Evolutionary conservation across 2,797 vertebrate species (phyloP).

Genomic region (Pelobates cultripes): DNA sequence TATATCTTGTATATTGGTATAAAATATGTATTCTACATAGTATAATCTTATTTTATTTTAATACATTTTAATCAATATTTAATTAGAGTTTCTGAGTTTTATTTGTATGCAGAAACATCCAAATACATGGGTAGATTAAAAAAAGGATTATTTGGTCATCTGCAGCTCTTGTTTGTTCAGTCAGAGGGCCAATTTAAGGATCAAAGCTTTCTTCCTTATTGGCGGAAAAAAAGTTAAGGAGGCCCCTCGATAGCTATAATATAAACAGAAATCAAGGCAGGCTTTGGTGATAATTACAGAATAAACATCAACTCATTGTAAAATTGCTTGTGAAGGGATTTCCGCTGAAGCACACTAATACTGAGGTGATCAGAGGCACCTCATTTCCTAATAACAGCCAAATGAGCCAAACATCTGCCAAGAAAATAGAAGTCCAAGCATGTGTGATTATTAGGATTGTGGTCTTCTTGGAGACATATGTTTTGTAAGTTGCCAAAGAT

Average conservation of each 20-base stretch:
- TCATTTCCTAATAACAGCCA: conserved; percentile 22
- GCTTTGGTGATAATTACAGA: conserved; percentile 30
- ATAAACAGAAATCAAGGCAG: conserved; percentile 21
- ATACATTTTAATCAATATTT: no score
- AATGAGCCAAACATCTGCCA: conserved; percentile 4
- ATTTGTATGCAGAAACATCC: no score
- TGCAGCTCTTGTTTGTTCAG: not conserved
- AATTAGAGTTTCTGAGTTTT: no score
- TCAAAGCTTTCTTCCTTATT: not conserved
- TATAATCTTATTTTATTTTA: no score
- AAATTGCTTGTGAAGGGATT: conserved; percentile 12
- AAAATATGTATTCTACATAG: no score
- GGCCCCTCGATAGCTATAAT: conserved; percentile 8
- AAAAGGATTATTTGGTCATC: no score
- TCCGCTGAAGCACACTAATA: not conserved
- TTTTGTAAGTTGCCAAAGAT: conserved; percentile 3
- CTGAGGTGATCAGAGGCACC: not conserved
- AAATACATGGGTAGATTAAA: no score
- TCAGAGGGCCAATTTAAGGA: not conserved
- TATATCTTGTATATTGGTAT: no score
- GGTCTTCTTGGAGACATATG: conserved; percentile 42
- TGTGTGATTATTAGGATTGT: conserved; percentile 23
- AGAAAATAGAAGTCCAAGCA: conserved; percentile 19
- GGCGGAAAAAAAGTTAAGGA: conserved; percentile 11
- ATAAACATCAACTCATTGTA: conserved; percentile 16